A percentile compares a stretch with the other conserved stretches of the same genome.
Evolutionary conservation across 2,797 vertebrate genomes (phyloP).

Genomic region (Neopelma chrysocephalum): DNA sequence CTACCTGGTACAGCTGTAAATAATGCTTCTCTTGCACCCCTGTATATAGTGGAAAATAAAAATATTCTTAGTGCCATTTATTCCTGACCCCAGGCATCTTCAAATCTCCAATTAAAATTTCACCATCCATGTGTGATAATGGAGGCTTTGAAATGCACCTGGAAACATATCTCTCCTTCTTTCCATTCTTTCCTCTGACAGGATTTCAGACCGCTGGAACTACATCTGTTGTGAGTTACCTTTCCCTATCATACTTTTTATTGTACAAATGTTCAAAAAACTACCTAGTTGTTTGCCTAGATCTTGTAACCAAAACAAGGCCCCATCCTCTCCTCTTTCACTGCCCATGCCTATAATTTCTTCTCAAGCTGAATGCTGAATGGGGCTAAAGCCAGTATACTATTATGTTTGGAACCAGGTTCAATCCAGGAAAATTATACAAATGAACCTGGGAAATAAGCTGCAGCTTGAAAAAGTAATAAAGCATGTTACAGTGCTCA

Average conservation of each 20-base stretch:
- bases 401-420: slow-evolving; percentile 15
- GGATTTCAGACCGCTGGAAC: slow-evolving; percentile 13
- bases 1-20: not conserved
- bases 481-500: slow-evolving; percentile 26
- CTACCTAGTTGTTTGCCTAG: not conserved
- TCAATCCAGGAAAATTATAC: slow-evolving; percentile 42
- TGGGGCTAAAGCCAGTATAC: not conserved
- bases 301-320: slow-evolving; percentile 44
- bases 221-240: not conserved
- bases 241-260: not conserved
- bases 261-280: not conserved
- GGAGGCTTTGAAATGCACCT: slow-evolving; percentile 8
- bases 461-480: slow-evolving; percentile 42
- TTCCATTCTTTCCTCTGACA: not conserved
- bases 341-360: not conserved
- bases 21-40: not conserved
- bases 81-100: not conserved
- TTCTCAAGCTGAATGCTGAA: slow-evolving; percentile 5
- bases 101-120: slow-evolving; percentile 5
- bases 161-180: not conserved
- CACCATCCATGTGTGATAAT: not conserved
- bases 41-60: not conserved
- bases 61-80: not conserved
- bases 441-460: slow-evolving; percentile 57
- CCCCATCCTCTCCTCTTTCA: not conserved